Evolutionary conservation across 2,888 invertebrate genomes (phyloP).

Genomic region (Xiphydria camelus): DNA sequence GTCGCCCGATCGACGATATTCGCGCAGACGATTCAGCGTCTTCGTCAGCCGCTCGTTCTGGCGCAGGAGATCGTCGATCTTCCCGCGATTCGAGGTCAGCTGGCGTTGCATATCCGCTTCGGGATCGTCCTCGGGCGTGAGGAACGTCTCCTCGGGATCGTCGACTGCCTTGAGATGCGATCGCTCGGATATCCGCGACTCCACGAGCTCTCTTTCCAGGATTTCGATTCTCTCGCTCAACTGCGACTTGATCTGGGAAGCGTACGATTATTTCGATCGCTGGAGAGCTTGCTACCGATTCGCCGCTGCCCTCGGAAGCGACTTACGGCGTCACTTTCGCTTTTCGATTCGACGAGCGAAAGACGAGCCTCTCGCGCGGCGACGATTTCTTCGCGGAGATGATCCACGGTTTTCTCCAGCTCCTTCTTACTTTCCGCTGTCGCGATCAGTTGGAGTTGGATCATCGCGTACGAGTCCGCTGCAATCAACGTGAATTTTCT

Average conservation of each 20-base stretch:
- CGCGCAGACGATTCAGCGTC: conserved; percentile 16
- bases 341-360: conserved; percentile 14
- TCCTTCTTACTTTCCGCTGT: conserved; percentile 32
- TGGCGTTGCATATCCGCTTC: conserved; percentile 34
- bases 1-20: conserved; percentile 15
- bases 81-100: conserved; percentile 28
- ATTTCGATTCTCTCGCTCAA: too few species aligned
- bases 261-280: too few species aligned
- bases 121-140: conserved; percentile 27
- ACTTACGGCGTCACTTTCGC: conserved; percentile 23
- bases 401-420: conserved; percentile 24
- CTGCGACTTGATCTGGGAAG: too few species aligned
- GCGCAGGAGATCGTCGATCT: conserved; percentile 30
- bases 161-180: background rate
- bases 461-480: conserved; percentile 27
- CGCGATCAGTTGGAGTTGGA: conserved; percentile 27
- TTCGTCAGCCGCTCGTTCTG: conserved; percentile 34
- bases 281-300: too few species aligned
- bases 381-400: conserved; percentile 18
- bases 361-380: conserved; percentile 11
- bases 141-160: conserved; percentile 7
- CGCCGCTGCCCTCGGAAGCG: too few species aligned
- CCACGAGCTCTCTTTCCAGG: too few species aligned
- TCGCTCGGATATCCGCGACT: conserved; percentile 8
- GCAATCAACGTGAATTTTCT: conserved; percentile 15